These are phyloP conservation scores for Drosophila flavopinicola DNA, from an alignment of 2,888 invertebrate genomes.

Conservation along the genomic window DNA sequence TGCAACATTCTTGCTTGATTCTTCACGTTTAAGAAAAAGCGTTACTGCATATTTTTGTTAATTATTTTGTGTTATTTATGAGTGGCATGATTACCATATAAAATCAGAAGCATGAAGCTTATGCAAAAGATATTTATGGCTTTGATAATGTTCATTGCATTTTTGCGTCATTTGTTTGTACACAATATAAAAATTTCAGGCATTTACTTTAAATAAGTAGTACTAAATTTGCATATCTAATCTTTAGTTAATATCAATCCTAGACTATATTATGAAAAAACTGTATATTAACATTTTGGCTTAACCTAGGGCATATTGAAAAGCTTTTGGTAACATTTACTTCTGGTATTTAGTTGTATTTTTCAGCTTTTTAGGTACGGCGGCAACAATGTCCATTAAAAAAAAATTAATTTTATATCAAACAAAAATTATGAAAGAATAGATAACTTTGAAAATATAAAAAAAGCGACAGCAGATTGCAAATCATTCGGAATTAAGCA, in stretches of 20 bases:
- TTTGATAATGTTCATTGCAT: constrained; percentile 58
- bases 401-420: constrained; percentile 39
- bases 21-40: no score
- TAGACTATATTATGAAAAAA: constrained; percentile 59
- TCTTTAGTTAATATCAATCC: constrained; percentile 51
- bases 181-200: constrained; percentile 54
- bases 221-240: constrained; percentile 57
- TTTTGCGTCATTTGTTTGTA: constrained; percentile 41
- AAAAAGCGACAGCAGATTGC: constrained; percentile 58
- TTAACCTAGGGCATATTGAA: constrained; percentile 53
- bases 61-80: constrained; percentile 11
- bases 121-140: constrained; percentile 1
- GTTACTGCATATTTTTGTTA: no score
- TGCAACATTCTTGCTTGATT: no score
- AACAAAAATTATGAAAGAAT: background rate
- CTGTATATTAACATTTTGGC: constrained; percentile 49
- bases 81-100: constrained; percentile 49
- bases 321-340: constrained; percentile 28
- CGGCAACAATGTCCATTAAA: constrained; percentile 78
- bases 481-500: constrained; percentile 37
- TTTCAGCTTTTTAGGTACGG: constrained; percentile 73
- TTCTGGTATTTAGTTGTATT: constrained; percentile 13
- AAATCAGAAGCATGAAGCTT: constrained; percentile 47
- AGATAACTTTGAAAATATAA: constrained; percentile 11
- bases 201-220: constrained; percentile 33